Evolutionary conservation across 2,113 vertebrate genomes (phyloP).

Genomic region (Anser cygnoides): DNA sequence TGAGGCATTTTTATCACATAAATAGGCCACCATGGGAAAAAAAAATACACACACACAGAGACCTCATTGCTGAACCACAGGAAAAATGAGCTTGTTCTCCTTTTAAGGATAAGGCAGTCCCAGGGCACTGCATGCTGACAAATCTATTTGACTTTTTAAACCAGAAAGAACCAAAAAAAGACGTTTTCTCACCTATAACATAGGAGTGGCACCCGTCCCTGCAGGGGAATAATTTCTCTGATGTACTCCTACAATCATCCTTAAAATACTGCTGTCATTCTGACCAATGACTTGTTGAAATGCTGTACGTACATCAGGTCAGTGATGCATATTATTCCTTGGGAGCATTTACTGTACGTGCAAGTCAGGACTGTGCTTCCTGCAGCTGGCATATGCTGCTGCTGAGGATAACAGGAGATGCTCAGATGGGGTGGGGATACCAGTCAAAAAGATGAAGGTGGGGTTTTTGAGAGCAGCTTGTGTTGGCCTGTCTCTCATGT

Average conservation of each 20-base stretch:
- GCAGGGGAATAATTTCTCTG: constrained; percentile 34
- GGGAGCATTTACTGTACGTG: constrained; percentile 13
- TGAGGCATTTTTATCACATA: background rate
- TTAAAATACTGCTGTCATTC: constrained; percentile 36
- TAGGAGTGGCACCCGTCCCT: background rate
- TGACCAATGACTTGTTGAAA: constrained; percentile 33
- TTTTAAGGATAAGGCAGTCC: background rate
- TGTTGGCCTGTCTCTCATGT: fast-evolving
- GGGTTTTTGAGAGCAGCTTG: background rate
- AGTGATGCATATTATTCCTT: constrained; percentile 26
- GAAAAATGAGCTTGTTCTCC: background rate
- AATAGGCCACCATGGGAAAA: background rate
- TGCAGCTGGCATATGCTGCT: background rate
- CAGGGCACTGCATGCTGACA: background rate
- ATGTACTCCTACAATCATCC: constrained; percentile 35
- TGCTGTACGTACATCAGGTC: background rate
- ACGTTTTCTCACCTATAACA: constrained; percentile 21
- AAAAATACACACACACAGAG: background rate
- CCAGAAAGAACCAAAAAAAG: background rate
- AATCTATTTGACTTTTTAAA: background rate
- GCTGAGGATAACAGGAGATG: background rate
- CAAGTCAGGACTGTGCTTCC: constrained; percentile 19
- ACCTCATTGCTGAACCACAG: background rate
- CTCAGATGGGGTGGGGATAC: background rate
- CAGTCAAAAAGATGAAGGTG: background rate